Evolutionary conservation across 1,140 invertebrate species (phyloP).

Genomic region (Charaxes varanes): DNA sequence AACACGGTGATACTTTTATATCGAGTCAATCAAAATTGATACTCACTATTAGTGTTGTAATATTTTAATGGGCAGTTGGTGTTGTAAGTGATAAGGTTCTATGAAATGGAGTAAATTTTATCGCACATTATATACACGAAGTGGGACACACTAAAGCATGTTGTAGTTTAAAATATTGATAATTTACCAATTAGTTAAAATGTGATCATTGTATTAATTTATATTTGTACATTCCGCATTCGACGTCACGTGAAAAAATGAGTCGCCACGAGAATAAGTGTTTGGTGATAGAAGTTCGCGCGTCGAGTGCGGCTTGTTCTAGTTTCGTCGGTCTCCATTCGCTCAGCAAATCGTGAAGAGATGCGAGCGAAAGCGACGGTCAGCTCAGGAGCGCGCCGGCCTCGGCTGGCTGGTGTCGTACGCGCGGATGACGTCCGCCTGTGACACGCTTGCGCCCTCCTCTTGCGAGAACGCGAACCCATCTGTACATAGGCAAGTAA

Average conservation of each 20-base stretch:
- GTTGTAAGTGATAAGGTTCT: too few species aligned
- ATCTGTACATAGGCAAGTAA: slow-evolving; percentile 78
- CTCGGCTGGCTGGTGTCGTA: slow-evolving; percentile 94
- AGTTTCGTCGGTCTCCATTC: background rate
- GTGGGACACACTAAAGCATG: slow-evolving; percentile 7
- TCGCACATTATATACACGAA: too few species aligned
- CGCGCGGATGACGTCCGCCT: slow-evolving; percentile 93
- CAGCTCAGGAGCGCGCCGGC: slow-evolving; percentile 81
- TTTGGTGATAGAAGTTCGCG: too few species aligned
- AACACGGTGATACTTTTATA: too few species aligned
- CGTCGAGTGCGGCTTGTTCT: too few species aligned
- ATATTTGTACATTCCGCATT: background rate
- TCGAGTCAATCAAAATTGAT: too few species aligned
- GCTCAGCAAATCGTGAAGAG: slow-evolving; percentile 10
- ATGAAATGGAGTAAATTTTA: too few species aligned
- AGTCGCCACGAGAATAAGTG: too few species aligned
- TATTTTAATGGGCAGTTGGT: too few species aligned
- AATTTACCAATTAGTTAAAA: slow-evolving; percentile 12
- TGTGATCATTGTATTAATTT: slow-evolving; percentile 14
- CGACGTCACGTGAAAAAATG: background rate
- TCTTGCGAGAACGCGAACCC: slow-evolving; percentile 99
- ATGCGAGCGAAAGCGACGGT: background rate
- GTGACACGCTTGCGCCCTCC: slow-evolving; percentile 94
- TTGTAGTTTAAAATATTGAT: slow-evolving; percentile 12
- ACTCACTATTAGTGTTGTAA: too few species aligned